Conservation (phyloP, 2,888 invertebrate species). For the Augiades crinisus region DNA sequence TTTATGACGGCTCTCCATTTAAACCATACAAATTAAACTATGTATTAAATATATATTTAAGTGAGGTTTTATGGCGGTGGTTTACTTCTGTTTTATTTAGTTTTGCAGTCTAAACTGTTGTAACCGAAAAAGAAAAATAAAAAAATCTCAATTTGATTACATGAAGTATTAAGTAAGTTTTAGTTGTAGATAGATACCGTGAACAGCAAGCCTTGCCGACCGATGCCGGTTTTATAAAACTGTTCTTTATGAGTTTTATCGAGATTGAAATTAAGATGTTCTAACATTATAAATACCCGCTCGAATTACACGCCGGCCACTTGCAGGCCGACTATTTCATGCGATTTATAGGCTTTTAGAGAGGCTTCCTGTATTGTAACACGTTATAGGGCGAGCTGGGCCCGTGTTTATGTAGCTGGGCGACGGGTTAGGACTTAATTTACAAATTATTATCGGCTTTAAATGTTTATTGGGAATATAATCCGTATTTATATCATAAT, state of each 20-base stretch:
- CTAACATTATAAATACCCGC: constrained; percentile 51
- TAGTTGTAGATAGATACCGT: too few relatives aligned
- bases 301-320: constrained; percentile 33
- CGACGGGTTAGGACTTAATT: constrained; percentile 14
- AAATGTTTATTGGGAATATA: constrained; percentile 13
- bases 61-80: too few relatives aligned
- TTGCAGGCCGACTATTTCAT: constrained; percentile 36
- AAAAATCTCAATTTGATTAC: too few relatives aligned
- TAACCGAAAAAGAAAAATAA: too few relatives aligned
- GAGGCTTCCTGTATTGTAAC: constrained; percentile 39
- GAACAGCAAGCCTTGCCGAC: constrained; percentile 43
- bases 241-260: constrained; percentile 67
- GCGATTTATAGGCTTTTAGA: constrained; percentile 35
- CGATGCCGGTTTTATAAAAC: constrained; percentile 56
- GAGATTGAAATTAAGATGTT: constrained; percentile 75
- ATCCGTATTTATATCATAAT: constrained; percentile 20
- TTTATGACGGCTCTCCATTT: too few relatives aligned
- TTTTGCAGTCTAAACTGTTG: too few relatives aligned
- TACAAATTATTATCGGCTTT: constrained; percentile 17
- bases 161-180: too few relatives aligned
- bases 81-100: too few relatives aligned
- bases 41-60: too few relatives aligned
- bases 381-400: neutral
- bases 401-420: constrained; percentile 7
- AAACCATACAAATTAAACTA: too few relatives aligned